Evolutionary conservation across 2,888 invertebrate species (phyloP), one percentile per base, ranked within the genome.

Genomic region (Drosophila kuntzei): DNA sequence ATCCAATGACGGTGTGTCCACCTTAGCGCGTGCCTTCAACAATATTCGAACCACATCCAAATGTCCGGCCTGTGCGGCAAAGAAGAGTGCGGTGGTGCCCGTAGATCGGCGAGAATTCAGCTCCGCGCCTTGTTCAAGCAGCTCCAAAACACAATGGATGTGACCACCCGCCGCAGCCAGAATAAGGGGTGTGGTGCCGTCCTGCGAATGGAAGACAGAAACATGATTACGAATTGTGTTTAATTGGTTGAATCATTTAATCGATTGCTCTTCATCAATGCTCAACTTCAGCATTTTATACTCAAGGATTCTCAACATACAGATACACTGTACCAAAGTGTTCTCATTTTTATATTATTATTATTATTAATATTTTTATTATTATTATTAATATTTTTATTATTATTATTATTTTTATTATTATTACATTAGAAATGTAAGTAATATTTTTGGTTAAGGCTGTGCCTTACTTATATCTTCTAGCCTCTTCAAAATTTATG

Each of bases 141-240:
- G 93, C 92, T 98, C 97, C 65, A 91, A 49, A 27, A 98, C 97
- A 93, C 98, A 98, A 51, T 96, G 96, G 78, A 95, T 94, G 93
- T 98, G 97, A 2, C 98, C 98, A 92, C 97, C 97, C 55, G 98
- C 98, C 2, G 98, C 95, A 2, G 98, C 96, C 89, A 98, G 94
- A 90, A 98, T 98, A 79, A 98, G 94, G 4, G 98, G 98, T 5
- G 98, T 98, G 29, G 98, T 98, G 44, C 97, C 98, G 92, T 98
- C 98, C 98, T 98, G 36, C 0, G 39, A 62, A 36, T n/a, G 9
- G 7, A 20, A 6, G 9, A 0, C 8, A 27, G 1, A 32, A 22
- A 14, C 25, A 25, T 25, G 11, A 2, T 44, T 11, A 27, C 25
- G 14, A 14, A 4, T 8, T 27, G 37, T 16, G 16, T 49, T 49